Percentiles rank a stretch among this genome's conserved stretches.
Conservation (phyloP, 2,888 invertebrate species). For the Orthosia gracilis region DNA sequence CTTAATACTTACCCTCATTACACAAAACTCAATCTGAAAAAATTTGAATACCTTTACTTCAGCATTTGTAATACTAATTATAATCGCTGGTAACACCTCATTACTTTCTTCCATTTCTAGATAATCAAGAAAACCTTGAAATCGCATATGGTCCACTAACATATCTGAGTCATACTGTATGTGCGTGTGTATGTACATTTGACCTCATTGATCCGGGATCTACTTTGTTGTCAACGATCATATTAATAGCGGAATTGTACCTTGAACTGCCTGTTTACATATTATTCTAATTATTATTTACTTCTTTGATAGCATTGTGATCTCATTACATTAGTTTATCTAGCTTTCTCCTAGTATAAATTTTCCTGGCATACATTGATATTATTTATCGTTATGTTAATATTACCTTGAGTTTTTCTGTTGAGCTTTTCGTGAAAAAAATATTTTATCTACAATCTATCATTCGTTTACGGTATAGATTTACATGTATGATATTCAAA, state of each 20-base stretch:
- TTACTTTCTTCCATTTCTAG: conserved; percentile 27
- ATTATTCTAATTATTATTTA: conserved; percentile 56
- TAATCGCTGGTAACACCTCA: neutral
- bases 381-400: neutral
- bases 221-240: conserved; percentile 63
- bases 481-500: too few relatives aligned
- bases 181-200: conserved; percentile 39
- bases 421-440: neutral
- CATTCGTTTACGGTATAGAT: neutral
- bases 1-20: neutral
- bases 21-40: neutral
- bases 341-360: conserved; percentile 14
- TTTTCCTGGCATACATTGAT: conserved; percentile 1
- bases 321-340: conserved; percentile 39
- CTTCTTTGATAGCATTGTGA: conserved; percentile 42
- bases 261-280: conserved; percentile 58
- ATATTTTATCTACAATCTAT: too few relatives aligned
- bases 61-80: neutral
- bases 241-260: conserved; percentile 52
- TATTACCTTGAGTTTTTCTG: neutral
- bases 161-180: conserved; percentile 51
- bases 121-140: conserved; percentile 35
- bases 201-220: conserved; percentile 65
- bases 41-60: neutral
- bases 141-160: conserved; percentile 33